Percentiles rank a stretch among this genome's conserved stretches.
These are phyloP conservation scores for Chelmon rostratus DNA, from an alignment of 2,797 vertebrate genomes.

Conservation along the genomic window DNA sequence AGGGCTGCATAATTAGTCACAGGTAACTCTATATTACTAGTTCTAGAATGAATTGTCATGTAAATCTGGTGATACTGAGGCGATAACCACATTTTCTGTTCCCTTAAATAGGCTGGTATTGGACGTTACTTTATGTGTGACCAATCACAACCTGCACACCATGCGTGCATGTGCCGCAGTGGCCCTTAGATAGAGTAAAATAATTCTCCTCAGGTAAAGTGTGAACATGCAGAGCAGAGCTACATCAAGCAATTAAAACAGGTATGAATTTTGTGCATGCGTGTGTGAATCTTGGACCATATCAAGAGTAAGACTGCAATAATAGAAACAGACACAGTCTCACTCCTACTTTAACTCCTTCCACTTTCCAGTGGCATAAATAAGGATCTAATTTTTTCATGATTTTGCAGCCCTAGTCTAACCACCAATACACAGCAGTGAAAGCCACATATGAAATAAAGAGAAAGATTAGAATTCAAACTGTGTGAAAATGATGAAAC, in stretches of 20 bases:
- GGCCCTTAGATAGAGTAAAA: not conserved
- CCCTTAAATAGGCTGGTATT: not conserved
- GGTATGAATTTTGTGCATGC: not conserved
- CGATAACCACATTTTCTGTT: slow-evolving; percentile 1
- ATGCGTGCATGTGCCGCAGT: not conserved
- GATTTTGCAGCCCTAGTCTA: not conserved
- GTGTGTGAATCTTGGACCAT: not conserved
- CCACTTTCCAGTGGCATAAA: not conserved
- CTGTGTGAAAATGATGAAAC: not conserved
- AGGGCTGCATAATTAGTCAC: slow-evolving; percentile 23
- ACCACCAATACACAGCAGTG: not conserved
- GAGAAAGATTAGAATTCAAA: not conserved
- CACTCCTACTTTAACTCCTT: not conserved
- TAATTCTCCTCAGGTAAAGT: not conserved
- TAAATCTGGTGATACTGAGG: not conserved
- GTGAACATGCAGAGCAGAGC: not conserved
- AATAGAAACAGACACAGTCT: not conserved
- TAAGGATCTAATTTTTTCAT: not conserved
- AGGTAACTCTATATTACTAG: slow-evolving; percentile 9
- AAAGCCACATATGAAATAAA: not conserved
- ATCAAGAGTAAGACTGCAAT: not conserved
- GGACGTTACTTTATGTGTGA: not conserved
- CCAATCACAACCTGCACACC: not conserved
- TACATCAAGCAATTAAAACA: not conserved
- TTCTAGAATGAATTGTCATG: slow-evolving; percentile 12